A percentile compares a stretch with the other conserved stretches of the same genome.
phyloP scores from a whole-genome alignment of 2,888 invertebrate species.

The Coronaproctus castanopsis region DNA sequence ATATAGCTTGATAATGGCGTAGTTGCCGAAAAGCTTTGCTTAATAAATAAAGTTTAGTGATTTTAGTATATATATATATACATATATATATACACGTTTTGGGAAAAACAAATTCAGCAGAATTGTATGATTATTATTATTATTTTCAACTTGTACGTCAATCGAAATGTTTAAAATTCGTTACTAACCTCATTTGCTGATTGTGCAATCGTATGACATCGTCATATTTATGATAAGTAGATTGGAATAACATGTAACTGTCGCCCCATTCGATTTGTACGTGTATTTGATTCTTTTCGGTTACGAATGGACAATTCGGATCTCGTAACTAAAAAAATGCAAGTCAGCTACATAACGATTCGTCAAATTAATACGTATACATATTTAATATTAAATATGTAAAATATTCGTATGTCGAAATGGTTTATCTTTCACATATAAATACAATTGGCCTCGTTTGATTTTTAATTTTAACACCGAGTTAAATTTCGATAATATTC shows the following conservation, averaged over 20 bases:
- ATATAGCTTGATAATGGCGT: too few species aligned
- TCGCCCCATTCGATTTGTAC: conserved; percentile 67
- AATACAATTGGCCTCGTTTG: too few species aligned
- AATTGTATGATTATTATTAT: too few species aligned
- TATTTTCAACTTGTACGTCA: too few species aligned
- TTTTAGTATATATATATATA: too few species aligned
- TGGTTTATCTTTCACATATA: background rate
- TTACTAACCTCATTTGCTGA: conserved; percentile 69
- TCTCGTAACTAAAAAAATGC: conserved; percentile 32
- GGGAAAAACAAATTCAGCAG: too few species aligned
- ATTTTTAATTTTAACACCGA: too few species aligned
- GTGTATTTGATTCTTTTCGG: conserved; percentile 48
- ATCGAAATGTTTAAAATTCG: too few species aligned
- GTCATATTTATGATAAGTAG: conserved; percentile 64
- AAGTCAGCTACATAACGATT: background rate
- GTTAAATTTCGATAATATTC: too few species aligned
- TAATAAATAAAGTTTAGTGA: too few species aligned
- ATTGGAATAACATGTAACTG: conserved; percentile 56
- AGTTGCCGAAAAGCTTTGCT: too few species aligned
- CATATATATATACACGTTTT: too few species aligned
- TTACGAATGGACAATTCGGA: conserved; percentile 44
- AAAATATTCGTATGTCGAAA: background rate
- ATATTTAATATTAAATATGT: background rate
- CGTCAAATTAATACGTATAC: background rate
- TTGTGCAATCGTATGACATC: conserved; percentile 59